These are phyloP conservation scores for Lepidonotus clava DNA, from an alignment of 2,888 invertebrate genomes.

Conservation along the genomic window DNA sequence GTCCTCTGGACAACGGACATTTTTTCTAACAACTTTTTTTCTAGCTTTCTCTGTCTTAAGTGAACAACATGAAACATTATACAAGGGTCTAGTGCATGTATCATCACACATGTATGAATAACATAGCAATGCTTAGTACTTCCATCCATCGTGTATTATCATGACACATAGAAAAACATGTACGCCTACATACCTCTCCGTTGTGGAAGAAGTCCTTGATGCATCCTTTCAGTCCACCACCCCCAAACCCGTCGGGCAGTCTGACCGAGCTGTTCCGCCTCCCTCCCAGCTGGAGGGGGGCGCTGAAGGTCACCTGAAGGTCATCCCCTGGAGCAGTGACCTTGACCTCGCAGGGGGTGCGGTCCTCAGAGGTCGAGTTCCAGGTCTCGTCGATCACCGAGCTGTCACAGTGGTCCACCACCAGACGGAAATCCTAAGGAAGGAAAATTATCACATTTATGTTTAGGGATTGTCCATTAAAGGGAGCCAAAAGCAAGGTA, in stretches of 20 bases:
- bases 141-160: background rate
- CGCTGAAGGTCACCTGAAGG: slow-evolving; percentile 96
- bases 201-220: slow-evolving; percentile 97
- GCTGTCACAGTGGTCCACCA: slow-evolving; percentile 94
- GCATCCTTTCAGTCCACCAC: slow-evolving; percentile 94
- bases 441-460: too few relatives aligned
- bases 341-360: slow-evolving; percentile 92
- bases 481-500: too few relatives aligned
- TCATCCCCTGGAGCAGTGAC: slow-evolving; percentile 94
- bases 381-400: slow-evolving; percentile 87
- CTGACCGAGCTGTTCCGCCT: slow-evolving; percentile 81
- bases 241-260: slow-evolving; percentile 22
- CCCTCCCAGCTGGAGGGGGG: slow-evolving; percentile 93
- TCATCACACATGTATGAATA: too few relatives aligned
- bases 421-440: slow-evolving; percentile 88
- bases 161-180: background rate
- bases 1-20: too few relatives aligned
- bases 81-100: too few relatives aligned
- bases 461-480: too few relatives aligned
- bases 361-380: slow-evolving; percentile 89
- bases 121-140: too few relatives aligned
- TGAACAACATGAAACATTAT: too few relatives aligned
- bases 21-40: too few relatives aligned
- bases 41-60: too few relatives aligned
- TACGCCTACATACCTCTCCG: slow-evolving; percentile 82